phyloP scores from a whole-genome alignment of 35 echinoderm and acorn worm species.

The Strongylocentrotus purpuratus region DNA sequence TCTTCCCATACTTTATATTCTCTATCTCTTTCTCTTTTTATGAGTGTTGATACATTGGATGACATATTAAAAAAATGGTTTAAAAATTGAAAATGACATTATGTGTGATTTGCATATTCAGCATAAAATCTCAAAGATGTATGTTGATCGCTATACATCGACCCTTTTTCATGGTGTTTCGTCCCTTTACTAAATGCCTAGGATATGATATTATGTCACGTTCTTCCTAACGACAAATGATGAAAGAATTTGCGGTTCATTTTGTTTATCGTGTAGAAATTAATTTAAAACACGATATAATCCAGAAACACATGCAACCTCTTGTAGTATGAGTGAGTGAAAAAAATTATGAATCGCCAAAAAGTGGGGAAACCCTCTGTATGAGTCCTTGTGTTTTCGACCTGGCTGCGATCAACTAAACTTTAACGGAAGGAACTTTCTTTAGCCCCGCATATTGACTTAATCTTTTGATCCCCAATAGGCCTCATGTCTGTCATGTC shows the following conservation, averaged over 20 bases:
- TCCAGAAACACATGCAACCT: not conserved
- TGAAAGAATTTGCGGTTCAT: not conserved
- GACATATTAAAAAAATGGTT: no score
- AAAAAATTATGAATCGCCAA: not conserved
- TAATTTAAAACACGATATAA: not conserved
- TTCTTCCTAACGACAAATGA: no score
- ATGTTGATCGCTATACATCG: no score
- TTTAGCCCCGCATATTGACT: conserved; percentile 38
- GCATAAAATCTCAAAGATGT: no score
- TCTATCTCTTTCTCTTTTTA: no score
- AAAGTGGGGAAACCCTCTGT: not conserved
- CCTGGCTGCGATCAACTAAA: not conserved
- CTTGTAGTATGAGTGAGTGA: not conserved
- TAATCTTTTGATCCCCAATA: conserved; percentile 41
- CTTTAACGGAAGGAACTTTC: conserved; percentile 32
- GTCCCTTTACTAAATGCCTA: no score
- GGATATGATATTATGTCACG: no score
- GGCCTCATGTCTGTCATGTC: conserved; percentile 31
- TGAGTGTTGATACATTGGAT: no score
- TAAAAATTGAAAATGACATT: no score
- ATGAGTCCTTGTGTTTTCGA: not conserved
- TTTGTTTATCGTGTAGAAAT: not conserved
- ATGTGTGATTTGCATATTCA: no score
- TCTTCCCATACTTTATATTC: no score
- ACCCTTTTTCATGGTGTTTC: no score